Conservation (phyloP, 1,140 invertebrate genomes). For the Drosophila pallidifrons region DNA sequence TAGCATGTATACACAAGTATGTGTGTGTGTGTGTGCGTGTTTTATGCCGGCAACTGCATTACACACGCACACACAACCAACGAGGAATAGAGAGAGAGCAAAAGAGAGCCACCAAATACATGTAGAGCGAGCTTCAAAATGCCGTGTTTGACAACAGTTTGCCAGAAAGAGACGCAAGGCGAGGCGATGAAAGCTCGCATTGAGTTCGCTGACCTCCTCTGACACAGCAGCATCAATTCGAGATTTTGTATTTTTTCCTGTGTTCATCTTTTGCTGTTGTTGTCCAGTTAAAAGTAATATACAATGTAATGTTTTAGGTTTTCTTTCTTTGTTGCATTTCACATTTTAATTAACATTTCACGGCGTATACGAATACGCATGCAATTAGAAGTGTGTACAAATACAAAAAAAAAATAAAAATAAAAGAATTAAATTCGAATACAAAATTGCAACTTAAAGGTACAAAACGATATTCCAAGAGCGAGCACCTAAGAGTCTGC, state of each 20-base stretch:
- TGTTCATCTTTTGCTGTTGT: not conserved
- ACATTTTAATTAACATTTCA: conserved; percentile 80
- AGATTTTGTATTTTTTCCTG: not conserved
- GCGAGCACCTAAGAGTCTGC: conserved; percentile 10
- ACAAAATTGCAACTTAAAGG: conserved; percentile 40
- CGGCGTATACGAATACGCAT: conserved; percentile 71
- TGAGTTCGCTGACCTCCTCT: conserved; percentile 40
- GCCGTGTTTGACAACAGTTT: conserved; percentile 8
- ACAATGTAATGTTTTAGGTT: conserved; percentile 9
- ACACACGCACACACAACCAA: too few relatives aligned
- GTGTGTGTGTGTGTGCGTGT: not conserved
- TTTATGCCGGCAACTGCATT: conserved; percentile 22
- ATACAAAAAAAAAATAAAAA: conserved; percentile 58
- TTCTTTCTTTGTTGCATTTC: conserved; percentile 66
- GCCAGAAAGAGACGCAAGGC: not conserved
- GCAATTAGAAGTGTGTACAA: conserved; percentile 65
- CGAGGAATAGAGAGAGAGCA: not conserved
- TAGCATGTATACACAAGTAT: conserved; percentile 27
- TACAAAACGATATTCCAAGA: conserved; percentile 17
- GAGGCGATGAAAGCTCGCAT: conserved; percentile 17
- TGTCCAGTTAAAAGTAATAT: not conserved
- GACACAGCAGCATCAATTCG: not conserved
- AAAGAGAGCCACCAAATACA: not conserved
- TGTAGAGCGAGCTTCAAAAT: conserved; percentile 30
- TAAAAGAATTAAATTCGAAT: conserved; percentile 46